Percentiles rank a stretch among this genome's conserved stretches.
phyloP scores from a whole-genome alignment of 2,888 invertebrate genomes.

The Auanema freiburgensis region DNA sequence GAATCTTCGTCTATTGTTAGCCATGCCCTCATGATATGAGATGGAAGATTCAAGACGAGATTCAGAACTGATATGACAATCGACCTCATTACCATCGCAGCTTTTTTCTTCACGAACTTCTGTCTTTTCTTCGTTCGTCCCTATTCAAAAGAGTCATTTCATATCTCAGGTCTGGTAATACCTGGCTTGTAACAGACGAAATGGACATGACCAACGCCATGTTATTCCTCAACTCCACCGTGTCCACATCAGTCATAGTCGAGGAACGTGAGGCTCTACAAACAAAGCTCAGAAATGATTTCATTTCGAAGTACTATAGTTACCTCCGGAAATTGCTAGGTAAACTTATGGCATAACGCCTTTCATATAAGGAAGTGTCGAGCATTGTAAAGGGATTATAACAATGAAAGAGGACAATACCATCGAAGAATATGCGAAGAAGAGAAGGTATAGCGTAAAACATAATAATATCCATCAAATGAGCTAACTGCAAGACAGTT shows the following conservation, averaged over 20 bases:
- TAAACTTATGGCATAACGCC: constrained; percentile 39
- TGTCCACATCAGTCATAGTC: constrained; percentile 15
- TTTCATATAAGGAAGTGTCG: constrained; percentile 33
- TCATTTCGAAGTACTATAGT: not conserved
- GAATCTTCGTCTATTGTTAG: constrained; percentile 42
- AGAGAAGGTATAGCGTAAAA: constrained; percentile 57
- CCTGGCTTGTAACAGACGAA: constrained; percentile 26
- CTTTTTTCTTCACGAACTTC: constrained; percentile 35
- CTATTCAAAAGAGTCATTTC: constrained; percentile 7
- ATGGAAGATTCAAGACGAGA: constrained; percentile 55
- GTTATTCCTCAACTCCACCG: constrained; percentile 20
- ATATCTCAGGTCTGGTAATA: not conserved
- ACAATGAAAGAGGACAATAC: constrained; percentile 54
- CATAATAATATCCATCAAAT: constrained; percentile 53
- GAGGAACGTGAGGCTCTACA: constrained; percentile 12
- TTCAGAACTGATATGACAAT: constrained; percentile 57
- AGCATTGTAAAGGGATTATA: constrained; percentile 44
- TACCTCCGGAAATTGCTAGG: constrained; percentile 25
- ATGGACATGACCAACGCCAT: constrained; percentile 39
- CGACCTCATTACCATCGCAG: constrained; percentile 50
- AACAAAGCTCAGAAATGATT: too few species aligned
- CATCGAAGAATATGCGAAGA: constrained; percentile 52
- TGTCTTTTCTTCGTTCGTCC: constrained; percentile 20
- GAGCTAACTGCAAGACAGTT: constrained; percentile 43
- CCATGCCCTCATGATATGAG: constrained; percentile 49